Percentiles rank a stretch among this genome's conserved stretches.
Evolutionary conservation across 1,140 invertebrate genomes (phyloP).

Genomic region (Argopecten irradians): DNA sequence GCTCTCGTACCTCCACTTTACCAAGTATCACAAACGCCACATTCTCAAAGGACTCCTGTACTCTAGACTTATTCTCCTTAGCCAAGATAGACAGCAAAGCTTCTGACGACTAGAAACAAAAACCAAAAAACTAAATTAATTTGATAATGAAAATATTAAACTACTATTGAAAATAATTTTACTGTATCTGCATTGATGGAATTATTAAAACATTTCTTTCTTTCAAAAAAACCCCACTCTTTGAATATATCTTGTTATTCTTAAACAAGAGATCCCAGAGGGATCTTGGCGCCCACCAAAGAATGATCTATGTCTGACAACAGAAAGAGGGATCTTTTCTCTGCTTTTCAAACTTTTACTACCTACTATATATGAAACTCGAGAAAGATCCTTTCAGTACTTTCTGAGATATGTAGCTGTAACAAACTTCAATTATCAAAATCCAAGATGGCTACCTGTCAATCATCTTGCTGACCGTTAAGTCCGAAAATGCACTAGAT

Average conservation of each 20-base stretch:
- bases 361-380: no score
- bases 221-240: neutral
- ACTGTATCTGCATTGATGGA: neutral
- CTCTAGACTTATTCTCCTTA: constrained; percentile 50
- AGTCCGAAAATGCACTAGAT: no score
- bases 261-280: neutral
- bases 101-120: constrained; percentile 52
- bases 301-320: no score
- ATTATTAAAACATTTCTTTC: neutral
- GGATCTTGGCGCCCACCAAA: no score
- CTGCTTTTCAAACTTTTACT: no score
- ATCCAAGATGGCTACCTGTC: no score
- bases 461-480: no score
- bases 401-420: no score
- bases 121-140: neutral
- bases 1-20: constrained; percentile 56
- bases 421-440: no score
- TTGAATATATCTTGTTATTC: neutral
- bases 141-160: neutral
- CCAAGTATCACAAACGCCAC: constrained; percentile 63
- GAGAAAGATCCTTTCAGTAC: no score
- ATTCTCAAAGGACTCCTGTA: constrained; percentile 66
- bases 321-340: no score
- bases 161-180: neutral
- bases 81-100: constrained; percentile 50